Percentiles rank a stretch among this genome's conserved stretches.
phyloP scores from a whole-genome alignment of 2,888 invertebrate species.

The Enchytraeus crypticus region DNA sequence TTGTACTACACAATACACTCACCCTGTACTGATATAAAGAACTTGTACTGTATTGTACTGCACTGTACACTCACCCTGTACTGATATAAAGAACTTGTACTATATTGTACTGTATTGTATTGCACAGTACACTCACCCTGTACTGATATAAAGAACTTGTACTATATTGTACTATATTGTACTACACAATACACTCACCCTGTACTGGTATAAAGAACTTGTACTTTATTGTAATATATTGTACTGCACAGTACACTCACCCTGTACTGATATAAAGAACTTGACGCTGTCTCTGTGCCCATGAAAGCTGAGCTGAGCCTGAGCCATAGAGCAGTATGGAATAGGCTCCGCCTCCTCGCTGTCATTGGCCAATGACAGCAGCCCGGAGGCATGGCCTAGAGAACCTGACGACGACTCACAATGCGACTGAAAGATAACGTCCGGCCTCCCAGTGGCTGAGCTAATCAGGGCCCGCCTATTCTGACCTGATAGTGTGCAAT shows the following conservation, averaged over 20 bases:
- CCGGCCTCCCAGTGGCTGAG: background rate
- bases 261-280: conserved; percentile 92
- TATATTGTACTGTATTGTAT: no score
- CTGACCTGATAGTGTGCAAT: no score
- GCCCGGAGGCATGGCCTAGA: no score
- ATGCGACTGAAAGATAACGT: background rate
- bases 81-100: no score
- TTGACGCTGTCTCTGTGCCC: conserved; percentile 97
- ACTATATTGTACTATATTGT: background rate
- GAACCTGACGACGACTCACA: no score
- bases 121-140: no score
- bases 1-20: no score
- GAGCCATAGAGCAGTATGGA: conserved; percentile 92
- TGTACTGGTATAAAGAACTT: background rate
- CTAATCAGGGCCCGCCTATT: background rate
- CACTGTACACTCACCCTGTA: no score
- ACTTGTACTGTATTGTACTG: no score
- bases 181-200: background rate
- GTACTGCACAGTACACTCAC: no score
- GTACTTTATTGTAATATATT: background rate
- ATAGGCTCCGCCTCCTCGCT: conserved; percentile 24
- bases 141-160: no score
- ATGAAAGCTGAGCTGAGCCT: conserved; percentile 97
- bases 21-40: no score
- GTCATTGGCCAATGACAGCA: background rate